Conservation (phyloP, 2,888 invertebrate genomes). For the Drosophila putrida region DNA sequence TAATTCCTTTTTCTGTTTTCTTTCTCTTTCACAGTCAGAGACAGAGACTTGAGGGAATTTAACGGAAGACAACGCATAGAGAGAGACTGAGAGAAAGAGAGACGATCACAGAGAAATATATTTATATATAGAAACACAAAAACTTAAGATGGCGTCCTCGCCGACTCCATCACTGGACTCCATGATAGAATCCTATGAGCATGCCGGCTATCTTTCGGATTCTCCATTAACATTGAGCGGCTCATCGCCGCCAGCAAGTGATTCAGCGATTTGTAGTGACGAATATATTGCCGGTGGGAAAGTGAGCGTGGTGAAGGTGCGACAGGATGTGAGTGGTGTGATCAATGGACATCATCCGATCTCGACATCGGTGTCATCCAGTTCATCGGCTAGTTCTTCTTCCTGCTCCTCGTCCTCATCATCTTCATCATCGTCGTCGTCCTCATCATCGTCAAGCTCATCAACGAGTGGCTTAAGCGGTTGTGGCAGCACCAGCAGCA, state of each 20-base stretch:
- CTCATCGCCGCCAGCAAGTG: slow-evolving; percentile 94
- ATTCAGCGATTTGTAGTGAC: slow-evolving; percentile 92
- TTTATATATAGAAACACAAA: slow-evolving; percentile 15
- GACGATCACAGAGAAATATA: not conserved
- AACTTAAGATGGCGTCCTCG: slow-evolving; percentile 92
- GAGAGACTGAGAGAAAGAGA: not conserved
- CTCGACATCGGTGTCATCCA: slow-evolving; percentile 83
- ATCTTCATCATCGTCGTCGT: slow-evolving; percentile 72
- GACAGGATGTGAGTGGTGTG: slow-evolving; percentile 74
- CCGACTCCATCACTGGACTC: slow-evolving; percentile 97
- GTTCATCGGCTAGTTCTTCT: slow-evolving; percentile 82
- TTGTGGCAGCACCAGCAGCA: slow-evolving; percentile 87
- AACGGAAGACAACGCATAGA: not conserved
- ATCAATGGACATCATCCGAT: slow-evolving; percentile 84
- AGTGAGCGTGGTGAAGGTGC: slow-evolving; percentile 65
- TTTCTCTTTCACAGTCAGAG: not conserved
- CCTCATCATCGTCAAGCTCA: slow-evolving; percentile 72
- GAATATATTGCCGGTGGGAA: slow-evolving; percentile 85
- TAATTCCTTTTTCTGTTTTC: not conserved
- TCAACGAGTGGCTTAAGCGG: slow-evolving; percentile 87
- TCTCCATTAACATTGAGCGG: slow-evolving; percentile 94
- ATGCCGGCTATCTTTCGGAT: slow-evolving; percentile 91
- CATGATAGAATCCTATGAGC: slow-evolving; percentile 95
- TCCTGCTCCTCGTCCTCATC: slow-evolving; percentile 81
- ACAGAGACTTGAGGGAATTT: not conserved